Percentiles rank a stretch among this genome's conserved stretches.
phyloP scores from a whole-genome alignment of 2,888 invertebrate species.

The Limnephilus auricula region DNA sequence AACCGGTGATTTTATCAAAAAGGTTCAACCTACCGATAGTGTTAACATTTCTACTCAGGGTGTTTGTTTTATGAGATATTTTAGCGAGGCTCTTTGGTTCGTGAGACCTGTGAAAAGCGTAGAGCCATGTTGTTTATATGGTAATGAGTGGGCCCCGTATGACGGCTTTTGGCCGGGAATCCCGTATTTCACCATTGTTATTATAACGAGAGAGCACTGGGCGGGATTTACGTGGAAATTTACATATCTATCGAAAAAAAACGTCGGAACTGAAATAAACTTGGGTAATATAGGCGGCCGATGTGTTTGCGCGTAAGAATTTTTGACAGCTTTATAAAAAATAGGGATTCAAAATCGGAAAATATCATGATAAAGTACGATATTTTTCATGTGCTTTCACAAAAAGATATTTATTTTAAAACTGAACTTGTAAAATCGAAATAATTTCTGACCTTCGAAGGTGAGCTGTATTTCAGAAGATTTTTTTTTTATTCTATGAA shows the following conservation, averaged over 20 bases:
- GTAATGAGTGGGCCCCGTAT: conserved; percentile 62
- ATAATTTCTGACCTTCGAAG: neutral
- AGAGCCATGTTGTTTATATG: conserved; percentile 65
- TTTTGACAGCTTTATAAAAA: conserved; percentile 38
- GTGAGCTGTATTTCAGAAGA: neutral
- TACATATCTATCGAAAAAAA: conserved; percentile 49
- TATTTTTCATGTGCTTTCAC: neutral
- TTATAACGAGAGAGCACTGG: conserved; percentile 59
- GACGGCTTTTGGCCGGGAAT: conserved; percentile 59
- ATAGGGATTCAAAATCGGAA: neutral
- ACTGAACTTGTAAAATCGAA: neutral
- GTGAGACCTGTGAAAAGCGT: conserved; percentile 7
- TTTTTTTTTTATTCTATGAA: neutral
- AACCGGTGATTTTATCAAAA: neutral
- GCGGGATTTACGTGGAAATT: conserved; percentile 50
- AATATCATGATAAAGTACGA: neutral
- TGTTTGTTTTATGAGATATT: neutral
- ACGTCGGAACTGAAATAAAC: conserved; percentile 31
- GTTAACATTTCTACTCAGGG: neutral
- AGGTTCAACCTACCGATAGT: neutral
- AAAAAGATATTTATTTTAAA: conserved; percentile 10
- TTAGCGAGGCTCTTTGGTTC: neutral
- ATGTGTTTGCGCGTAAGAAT: conserved; percentile 41
- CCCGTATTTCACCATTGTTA: conserved; percentile 57
- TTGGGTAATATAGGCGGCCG: conserved; percentile 31